These are phyloP conservation scores for Aleiodes leptofemur DNA, from an alignment of 2,888 invertebrate genomes.

Conservation along the genomic window DNA sequence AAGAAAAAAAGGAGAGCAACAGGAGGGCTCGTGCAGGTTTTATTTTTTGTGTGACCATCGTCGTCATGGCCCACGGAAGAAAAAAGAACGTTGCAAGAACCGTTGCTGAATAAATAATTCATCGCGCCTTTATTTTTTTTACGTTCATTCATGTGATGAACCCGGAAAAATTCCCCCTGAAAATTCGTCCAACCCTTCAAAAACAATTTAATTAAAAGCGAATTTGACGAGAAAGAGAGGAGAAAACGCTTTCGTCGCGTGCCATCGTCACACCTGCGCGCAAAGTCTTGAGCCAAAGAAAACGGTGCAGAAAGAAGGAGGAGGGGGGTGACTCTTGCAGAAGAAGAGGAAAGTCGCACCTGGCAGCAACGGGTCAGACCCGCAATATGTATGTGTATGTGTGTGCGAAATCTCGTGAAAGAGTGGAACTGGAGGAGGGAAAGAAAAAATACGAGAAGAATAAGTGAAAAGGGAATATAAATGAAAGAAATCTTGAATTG, in stretches of 20 bases:
- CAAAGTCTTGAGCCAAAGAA: constrained; percentile 13
- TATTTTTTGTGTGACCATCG: neutral
- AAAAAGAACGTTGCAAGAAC: constrained; percentile 14
- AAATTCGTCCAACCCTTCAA: neutral
- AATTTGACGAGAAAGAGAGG: neutral
- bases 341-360: constrained; percentile 45
- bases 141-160: neutral
- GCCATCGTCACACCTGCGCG: constrained; percentile 47
- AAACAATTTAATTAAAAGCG: neutral
- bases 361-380: constrained; percentile 52
- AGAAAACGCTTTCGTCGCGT: constrained; percentile 40
- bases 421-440: constrained; percentile 24
- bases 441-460: constrained; percentile 13
- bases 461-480: constrained; percentile 39
- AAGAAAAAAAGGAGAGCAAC: constrained; percentile 22
- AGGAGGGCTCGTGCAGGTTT: constrained; percentile 35
- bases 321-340: constrained; percentile 33
- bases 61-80: neutral
- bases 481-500: constrained; percentile 44
- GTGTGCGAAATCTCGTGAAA: constrained; percentile 42
- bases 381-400: constrained; percentile 8
- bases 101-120: constrained; percentile 22
- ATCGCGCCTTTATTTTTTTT: neutral
- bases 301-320: constrained; percentile 6
- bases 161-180: neutral